Percentiles rank a stretch among this genome's conserved stretches.
Evolutionary conservation across 2,113 vertebrate genomes (phyloP).

Genomic region (Garra rufa): DNA sequence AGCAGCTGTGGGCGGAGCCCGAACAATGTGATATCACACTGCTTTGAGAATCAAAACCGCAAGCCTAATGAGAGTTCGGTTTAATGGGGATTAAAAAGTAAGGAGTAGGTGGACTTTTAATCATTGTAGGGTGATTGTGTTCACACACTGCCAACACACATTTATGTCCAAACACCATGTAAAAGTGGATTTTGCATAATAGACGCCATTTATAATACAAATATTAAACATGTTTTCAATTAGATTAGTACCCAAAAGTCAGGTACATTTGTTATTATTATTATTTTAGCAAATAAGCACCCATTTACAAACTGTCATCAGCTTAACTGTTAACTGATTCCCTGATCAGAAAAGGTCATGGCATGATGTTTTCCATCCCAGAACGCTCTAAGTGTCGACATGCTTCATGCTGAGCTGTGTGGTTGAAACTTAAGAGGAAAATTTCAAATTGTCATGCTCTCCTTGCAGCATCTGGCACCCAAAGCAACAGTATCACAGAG

Average conservation of each 20-base stretch:
- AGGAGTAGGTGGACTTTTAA: no score
- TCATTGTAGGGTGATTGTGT: no score
- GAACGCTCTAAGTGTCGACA: not conserved
- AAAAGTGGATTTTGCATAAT: no score
- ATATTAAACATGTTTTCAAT: no score
- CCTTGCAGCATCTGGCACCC: slow-evolving; percentile 1
- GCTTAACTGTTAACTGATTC: not conserved
- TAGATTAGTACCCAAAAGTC: not conserved
- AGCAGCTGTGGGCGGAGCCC: no score
- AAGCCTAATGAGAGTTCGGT: no score
- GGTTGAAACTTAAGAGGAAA: not conserved
- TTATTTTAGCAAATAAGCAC: not conserved
- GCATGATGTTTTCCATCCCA: not conserved
- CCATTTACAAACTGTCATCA: not conserved
- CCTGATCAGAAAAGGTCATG: not conserved
- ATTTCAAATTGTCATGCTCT: not conserved
- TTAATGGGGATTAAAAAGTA: no score
- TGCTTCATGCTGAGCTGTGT: not conserved
- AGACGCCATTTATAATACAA: no score
- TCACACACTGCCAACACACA: no score
- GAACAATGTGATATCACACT: no score
- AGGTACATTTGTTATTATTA: not conserved
- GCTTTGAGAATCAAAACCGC: no score
- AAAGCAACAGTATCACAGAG: not conserved
- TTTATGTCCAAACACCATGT: no score